Percentiles rank a stretch among this genome's conserved stretches.
Evolutionary conservation across 2,888 invertebrate species (phyloP).

Genomic region (Morpho achilles): DNA sequence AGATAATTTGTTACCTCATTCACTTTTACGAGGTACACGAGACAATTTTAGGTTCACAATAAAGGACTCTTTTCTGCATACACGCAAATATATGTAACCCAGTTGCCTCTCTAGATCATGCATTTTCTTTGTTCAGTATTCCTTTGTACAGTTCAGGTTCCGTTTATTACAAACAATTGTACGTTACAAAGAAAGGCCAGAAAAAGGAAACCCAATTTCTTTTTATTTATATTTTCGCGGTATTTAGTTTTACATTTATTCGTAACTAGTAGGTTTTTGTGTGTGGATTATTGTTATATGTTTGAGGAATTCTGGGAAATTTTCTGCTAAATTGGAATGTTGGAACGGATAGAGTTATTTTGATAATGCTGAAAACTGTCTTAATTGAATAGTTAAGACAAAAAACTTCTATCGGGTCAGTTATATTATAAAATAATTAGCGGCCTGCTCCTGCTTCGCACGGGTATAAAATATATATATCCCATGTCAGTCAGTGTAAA

Average conservation of each 20-base stretch:
- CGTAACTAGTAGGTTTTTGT: background rate
- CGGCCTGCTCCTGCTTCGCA: too few species aligned
- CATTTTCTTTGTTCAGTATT: slow-evolving; percentile 21
- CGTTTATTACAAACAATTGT: slow-evolving; percentile 23
- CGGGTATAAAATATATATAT: too few species aligned
- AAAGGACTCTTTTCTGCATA: slow-evolving; percentile 5
- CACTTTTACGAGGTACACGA: background rate
- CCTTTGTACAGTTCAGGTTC: slow-evolving; percentile 24
- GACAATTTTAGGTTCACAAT: slow-evolving; percentile 3
- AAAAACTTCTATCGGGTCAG: too few species aligned
- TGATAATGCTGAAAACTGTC: too few species aligned
- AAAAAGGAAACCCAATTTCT: slow-evolving; percentile 6
- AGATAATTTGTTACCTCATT: too few species aligned
- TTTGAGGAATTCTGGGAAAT: too few species aligned
- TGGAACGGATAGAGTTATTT: too few species aligned
- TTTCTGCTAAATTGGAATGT: too few species aligned
- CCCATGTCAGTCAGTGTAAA: too few species aligned
- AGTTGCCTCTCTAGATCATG: slow-evolving; percentile 23
- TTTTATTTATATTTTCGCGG: background rate
- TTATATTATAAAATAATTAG: too few species aligned
- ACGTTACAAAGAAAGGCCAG: slow-evolving; percentile 8
- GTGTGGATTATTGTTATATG: background rate
- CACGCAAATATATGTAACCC: slow-evolving; percentile 19
- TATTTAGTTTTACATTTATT: background rate
- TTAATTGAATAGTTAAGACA: too few species aligned